phyloP scores from a whole-genome alignment of 2,113 vertebrate genomes.

The Connochaetes taurinus region DNA sequence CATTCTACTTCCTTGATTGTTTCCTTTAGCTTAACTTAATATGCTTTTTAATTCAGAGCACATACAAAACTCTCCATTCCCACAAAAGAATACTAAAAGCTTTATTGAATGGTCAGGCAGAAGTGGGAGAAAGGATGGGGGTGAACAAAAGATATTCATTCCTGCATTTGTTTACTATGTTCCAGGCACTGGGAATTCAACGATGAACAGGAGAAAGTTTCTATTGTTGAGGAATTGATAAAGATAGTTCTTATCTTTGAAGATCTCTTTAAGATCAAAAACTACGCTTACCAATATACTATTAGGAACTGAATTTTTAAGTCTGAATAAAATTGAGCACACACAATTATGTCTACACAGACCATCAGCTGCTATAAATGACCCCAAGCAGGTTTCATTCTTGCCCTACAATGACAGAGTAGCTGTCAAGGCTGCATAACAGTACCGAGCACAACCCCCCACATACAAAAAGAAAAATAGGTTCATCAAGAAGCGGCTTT shows the following conservation, averaged over 20 bases:
- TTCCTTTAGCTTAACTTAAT: neutral
- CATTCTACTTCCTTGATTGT: neutral
- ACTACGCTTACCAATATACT: neutral
- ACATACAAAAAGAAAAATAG: neutral
- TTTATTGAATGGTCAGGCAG: neutral
- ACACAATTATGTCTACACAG: neutral
- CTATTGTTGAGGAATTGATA: neutral
- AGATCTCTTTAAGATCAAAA: neutral
- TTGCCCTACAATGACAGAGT: neutral
- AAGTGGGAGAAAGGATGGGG: neutral
- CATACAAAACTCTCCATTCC: constrained; percentile 25
- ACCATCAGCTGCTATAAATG: neutral
- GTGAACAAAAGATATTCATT: neutral
- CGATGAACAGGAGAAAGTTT: neutral
- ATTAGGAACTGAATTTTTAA: neutral
- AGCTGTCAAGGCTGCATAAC: neutral
- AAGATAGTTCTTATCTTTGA: neutral
- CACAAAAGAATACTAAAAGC: neutral
- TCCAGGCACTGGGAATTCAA: neutral
- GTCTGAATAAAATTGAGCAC: neutral
- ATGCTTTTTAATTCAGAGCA: constrained; percentile 34
- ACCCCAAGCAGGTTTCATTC: neutral
- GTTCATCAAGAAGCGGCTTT: neutral
- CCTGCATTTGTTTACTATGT: neutral
- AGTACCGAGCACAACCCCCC: neutral